Base-by-base conservation (phyloP, 2,888 invertebrate species). In the Steinernema carpocapsae region DNA sequence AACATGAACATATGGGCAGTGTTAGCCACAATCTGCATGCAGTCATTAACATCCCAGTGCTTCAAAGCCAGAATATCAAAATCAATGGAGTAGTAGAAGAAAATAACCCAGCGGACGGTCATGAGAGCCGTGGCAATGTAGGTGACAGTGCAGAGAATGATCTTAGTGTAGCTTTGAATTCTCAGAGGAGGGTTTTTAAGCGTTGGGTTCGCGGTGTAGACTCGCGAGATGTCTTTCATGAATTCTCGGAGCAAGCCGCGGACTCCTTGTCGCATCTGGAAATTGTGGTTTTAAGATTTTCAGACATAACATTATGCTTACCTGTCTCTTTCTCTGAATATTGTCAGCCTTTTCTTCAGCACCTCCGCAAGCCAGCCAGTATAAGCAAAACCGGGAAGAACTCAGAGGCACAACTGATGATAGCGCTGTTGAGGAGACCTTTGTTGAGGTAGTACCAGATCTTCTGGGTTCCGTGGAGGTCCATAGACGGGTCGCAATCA, bases 401-500 rank as follows among this genome's bases (percentile, higher is more conserved):
- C 74, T 86, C 86, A 14, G 85, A 85, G 24, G 86, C 86, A 77
- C 86, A 86, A 0, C 86, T 84, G 71, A 87, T 86, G 76, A 86
- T 82, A 10, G 85, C 80, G 17, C 84, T 79, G 71, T 78, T 81
- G 17, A 86, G 79, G 19, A 86, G 75, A 52, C 86, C 84, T 59
- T 84, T 84, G 79, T 84, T 84, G 59, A 83, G 48, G 75, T 84
- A 83, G 72, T 81, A 83, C 84, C 86, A 86, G 74, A 84, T 83
- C 72, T 85, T 84, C 72, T 84, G 84, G 17, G 84, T 86, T 56
- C 86, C 86, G 32, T 80, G 77, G 0, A 87, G 76, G 64, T 83
- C 83, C 0, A 79, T 51, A 3, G 77, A 75, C 0, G 86, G 84
- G 72, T 80, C 77, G 71, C 86, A 86, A 7, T 80, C 79, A 73